Evolutionary conservation across 2,113 vertebrate species (phyloP).

Genomic region (Campylomormyrus numenius): DNA sequence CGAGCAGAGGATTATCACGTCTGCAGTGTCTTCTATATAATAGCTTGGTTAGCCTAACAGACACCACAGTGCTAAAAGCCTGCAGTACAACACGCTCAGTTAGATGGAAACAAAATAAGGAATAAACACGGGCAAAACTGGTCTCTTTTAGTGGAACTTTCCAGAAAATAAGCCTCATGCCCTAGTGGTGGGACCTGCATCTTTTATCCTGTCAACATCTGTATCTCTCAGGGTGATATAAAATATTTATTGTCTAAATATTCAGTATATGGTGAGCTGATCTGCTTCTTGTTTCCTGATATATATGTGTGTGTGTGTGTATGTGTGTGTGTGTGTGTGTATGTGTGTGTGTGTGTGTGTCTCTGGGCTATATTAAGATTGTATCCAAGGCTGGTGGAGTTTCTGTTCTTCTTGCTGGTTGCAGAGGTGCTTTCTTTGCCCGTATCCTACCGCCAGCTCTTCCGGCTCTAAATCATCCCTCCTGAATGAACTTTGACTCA

Average conservation of each 20-base stretch:
- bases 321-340: neutral
- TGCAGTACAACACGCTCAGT: neutral
- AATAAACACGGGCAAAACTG: neutral
- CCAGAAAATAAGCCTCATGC: neutral
- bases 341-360: neutral
- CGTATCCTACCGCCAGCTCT: neutral
- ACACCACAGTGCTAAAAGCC: neutral
- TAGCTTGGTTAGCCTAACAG: neutral
- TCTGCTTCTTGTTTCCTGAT: neutral
- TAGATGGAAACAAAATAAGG: neutral
- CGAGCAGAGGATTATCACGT: neutral
- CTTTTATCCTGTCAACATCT: neutral
- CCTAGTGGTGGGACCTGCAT: neutral
- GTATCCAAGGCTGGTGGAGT: neutral
- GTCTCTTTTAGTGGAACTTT: neutral
- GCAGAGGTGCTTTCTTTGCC: neutral
- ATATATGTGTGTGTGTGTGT: neutral
- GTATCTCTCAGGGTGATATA: neutral
- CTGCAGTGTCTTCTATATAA: neutral
- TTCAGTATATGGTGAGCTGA: neutral
- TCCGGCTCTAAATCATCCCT: neutral
- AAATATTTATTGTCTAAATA: slow-evolving; percentile 1
- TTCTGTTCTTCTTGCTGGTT: neutral
- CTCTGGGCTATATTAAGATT: neutral
- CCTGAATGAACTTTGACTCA: neutral